Conservation (phyloP, 2,888 invertebrate species). For the Drosophila rubida region DNA sequence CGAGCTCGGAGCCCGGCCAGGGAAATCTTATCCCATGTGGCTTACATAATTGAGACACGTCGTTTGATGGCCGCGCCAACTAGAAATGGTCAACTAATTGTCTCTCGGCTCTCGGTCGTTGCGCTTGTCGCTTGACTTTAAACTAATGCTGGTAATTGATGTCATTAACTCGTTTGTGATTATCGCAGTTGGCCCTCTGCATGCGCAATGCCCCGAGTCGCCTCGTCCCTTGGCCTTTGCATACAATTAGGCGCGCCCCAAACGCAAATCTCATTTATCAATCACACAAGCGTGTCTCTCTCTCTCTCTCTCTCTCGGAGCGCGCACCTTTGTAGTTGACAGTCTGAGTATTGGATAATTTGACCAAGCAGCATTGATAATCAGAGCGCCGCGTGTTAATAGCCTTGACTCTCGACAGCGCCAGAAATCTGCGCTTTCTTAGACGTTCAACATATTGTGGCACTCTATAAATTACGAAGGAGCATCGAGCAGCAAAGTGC, state of each 20-base stretch:
- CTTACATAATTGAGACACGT: constrained; percentile 43
- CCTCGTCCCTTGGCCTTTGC: constrained; percentile 32
- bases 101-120: neutral
- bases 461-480: constrained; percentile 78
- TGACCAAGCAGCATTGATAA: constrained; percentile 50
- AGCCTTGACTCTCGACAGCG: constrained; percentile 57
- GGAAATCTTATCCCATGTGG: constrained; percentile 26
- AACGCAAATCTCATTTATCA: constrained; percentile 72
- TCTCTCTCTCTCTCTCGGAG: neutral
- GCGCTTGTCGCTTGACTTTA: constrained; percentile 52
- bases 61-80: constrained; percentile 21
- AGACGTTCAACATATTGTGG: constrained; percentile 73
- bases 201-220: constrained; percentile 1
- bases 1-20: neutral
- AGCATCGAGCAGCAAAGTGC: constrained; percentile 28
- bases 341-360: constrained; percentile 57
- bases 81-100: constrained; percentile 41
- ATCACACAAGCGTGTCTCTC: constrained; percentile 37
- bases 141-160: constrained; percentile 74
- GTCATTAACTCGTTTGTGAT: constrained; percentile 72
- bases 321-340: constrained; percentile 11
- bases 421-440: constrained; percentile 63
- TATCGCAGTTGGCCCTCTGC: constrained; percentile 40
- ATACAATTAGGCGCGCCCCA: constrained; percentile 60
- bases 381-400: constrained; percentile 37